phyloP scores from a whole-genome alignment of 1,140 invertebrate species.

The Halesus radiatus region DNA sequence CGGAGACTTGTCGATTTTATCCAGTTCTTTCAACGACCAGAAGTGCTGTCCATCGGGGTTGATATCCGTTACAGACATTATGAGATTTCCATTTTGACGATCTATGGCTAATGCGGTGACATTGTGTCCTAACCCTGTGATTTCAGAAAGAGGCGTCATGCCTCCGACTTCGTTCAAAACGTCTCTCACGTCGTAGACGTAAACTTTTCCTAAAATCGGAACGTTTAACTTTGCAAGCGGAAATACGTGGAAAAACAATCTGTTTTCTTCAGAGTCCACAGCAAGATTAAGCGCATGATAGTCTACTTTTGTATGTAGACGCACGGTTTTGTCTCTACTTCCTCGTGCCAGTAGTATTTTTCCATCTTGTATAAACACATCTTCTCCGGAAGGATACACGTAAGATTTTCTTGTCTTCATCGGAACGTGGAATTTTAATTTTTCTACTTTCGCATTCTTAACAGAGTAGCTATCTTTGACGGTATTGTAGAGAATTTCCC shows the following conservation, averaged over 20 bases:
- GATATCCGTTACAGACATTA: not conserved
- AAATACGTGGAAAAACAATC: not conserved
- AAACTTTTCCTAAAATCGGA: not conserved
- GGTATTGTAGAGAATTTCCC: conserved; percentile 3
- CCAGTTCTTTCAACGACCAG: conserved; percentile 8
- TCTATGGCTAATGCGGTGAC: conserved; percentile 7
- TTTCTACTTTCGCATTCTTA: not conserved
- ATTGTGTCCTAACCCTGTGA: conserved; percentile 11
- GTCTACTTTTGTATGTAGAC: not conserved
- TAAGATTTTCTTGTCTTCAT: conserved; percentile 1
- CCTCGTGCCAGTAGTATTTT: not conserved
- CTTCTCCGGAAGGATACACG: conserved; percentile 14
- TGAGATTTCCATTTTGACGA: not conserved
- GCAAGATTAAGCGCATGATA: not conserved
- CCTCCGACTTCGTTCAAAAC: not conserved
- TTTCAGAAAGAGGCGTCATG: not conserved
- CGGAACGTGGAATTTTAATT: not conserved
- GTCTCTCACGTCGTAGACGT: conserved; percentile 6
- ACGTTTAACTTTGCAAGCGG: not conserved
- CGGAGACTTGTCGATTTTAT: conserved; percentile 23
- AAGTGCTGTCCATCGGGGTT: not conserved
- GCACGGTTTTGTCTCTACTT: not conserved
- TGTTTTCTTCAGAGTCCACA: not conserved
- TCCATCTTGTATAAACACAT: not conserved
- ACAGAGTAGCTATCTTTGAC: not conserved